Conservation (phyloP, 2,888 invertebrate genomes). For the Ophion costatus region DNA sequence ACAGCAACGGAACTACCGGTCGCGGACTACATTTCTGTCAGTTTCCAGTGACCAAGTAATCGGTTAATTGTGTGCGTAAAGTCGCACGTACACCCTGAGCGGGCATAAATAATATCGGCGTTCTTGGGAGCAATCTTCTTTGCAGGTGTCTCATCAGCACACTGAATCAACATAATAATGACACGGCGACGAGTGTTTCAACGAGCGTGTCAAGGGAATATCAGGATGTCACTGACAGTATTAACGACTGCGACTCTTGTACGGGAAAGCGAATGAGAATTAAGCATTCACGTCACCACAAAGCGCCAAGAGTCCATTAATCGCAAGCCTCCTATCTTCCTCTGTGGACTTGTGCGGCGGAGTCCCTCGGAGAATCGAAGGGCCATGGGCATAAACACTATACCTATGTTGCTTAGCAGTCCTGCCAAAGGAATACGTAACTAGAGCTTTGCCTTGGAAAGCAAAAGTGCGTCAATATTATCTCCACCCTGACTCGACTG, state of each 20-base stretch:
- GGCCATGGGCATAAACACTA: slow-evolving; percentile 33
- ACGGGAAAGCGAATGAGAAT: slow-evolving; percentile 23
- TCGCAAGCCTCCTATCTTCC: slow-evolving; percentile 26
- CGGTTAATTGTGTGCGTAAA: too few relatives aligned
- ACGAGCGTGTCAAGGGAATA: background rate
- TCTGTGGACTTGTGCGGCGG: slow-evolving; percentile 11
- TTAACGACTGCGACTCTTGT: slow-evolving; percentile 1
- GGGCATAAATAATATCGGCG: too few relatives aligned
- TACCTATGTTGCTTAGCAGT: background rate
- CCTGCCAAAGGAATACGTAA: slow-evolving; percentile 60
- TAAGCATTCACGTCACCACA: slow-evolving; percentile 37
- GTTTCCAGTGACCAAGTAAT: too few relatives aligned
- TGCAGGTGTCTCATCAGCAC: background rate
- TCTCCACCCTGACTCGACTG: background rate
- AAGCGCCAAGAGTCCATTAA: slow-evolving; percentile 38
- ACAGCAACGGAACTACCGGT: background rate
- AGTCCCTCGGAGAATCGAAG: slow-evolving; percentile 29
- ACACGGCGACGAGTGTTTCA: background rate
- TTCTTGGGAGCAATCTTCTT: too few relatives aligned
- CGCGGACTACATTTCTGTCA: background rate
- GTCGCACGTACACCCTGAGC: too few relatives aligned
- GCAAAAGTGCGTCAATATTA: slow-evolving; percentile 54
- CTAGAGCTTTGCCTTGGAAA: slow-evolving; percentile 45
- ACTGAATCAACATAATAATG: background rate
- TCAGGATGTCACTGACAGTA: slow-evolving; percentile 6